A percentile compares a stretch with the other conserved stretches of the same genome.
Evolutionary conservation across 2,888 invertebrate genomes (phyloP).

Genomic region (Apodemia mormo): DNA sequence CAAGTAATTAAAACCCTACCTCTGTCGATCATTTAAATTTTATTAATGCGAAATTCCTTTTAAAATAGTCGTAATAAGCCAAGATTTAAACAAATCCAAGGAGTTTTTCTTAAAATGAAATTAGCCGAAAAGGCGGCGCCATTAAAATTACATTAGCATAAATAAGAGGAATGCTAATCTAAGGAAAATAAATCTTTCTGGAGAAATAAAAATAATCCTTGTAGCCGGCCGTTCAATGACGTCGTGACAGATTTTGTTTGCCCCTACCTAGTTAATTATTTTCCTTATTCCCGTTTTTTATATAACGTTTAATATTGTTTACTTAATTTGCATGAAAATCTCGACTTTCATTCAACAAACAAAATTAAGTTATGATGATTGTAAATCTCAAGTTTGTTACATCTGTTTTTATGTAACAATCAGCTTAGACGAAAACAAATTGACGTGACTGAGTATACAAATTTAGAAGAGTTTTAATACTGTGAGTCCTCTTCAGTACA

Average conservation of each 20-base stretch:
- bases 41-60: constrained; percentile 57
- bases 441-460: background rate
- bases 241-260: constrained; percentile 57
- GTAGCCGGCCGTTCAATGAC: constrained; percentile 58
- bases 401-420: constrained; percentile 1
- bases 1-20: constrained; percentile 39
- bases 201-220: constrained; percentile 75
- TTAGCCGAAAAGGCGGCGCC: constrained; percentile 77
- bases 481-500: too few relatives aligned
- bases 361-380: constrained; percentile 11
- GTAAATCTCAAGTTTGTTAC: constrained; percentile 7
- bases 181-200: constrained; percentile 75
- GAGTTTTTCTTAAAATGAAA: constrained; percentile 78
- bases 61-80: constrained; percentile 68
- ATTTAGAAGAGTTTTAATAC: too few relatives aligned
- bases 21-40: constrained; percentile 64
- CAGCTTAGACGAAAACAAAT: background rate
- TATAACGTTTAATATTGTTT: constrained; percentile 17
- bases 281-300: constrained; percentile 27
- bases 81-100: constrained; percentile 68
- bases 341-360: constrained; percentile 13
- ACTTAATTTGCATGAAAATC: constrained; percentile 8
- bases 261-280: constrained; percentile 21
- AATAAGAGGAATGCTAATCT: constrained; percentile 81
- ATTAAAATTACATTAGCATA: constrained; percentile 82